These are phyloP conservation scores for Callimorpha dominula DNA, from an alignment of 2,888 invertebrate genomes.

Conservation along the genomic window DNA sequence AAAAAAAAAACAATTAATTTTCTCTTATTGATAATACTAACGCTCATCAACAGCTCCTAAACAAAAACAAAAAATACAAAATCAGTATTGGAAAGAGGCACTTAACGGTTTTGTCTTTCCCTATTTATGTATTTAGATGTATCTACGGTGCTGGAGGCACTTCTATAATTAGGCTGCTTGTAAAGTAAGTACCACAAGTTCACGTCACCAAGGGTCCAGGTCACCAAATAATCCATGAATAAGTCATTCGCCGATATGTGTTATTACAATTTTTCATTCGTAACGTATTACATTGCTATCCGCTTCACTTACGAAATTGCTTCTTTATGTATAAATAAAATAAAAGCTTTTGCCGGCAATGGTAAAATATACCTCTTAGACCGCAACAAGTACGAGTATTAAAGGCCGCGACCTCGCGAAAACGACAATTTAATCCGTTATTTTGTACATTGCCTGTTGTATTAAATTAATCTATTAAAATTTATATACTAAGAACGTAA, in stretches of 20 bases:
- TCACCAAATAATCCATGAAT: background rate
- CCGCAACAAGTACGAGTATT: background rate
- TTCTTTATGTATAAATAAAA: slow-evolving; percentile 45
- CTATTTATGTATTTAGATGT: too few species aligned
- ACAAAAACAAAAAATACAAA: too few species aligned
- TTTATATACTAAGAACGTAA: too few species aligned
- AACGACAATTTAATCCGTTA: background rate
- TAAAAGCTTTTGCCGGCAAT: slow-evolving; percentile 23
- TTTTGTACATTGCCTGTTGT: background rate
- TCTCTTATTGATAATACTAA: too few species aligned
- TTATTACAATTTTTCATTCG: slow-evolving; percentile 31
- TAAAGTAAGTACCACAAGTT: too few species aligned
- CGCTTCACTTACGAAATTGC: slow-evolving; percentile 37
- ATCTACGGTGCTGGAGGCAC: too few species aligned
- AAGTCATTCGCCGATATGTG: background rate
- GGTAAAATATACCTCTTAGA: slow-evolving; percentile 15
- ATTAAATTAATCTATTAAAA: too few species aligned
- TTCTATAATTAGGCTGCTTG: too few species aligned
- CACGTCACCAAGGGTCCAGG: background rate
- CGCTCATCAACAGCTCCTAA: too few species aligned
- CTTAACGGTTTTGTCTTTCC: too few species aligned
- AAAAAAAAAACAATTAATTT: too few species aligned
- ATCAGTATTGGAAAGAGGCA: too few species aligned
- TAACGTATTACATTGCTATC: slow-evolving; percentile 19
- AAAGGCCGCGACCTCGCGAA: background rate